Percentiles rank a stretch among this genome's conserved stretches.
phyloP scores from a whole-genome alignment of 2,797 vertebrate species.

The Choloepus didactylus region DNA sequence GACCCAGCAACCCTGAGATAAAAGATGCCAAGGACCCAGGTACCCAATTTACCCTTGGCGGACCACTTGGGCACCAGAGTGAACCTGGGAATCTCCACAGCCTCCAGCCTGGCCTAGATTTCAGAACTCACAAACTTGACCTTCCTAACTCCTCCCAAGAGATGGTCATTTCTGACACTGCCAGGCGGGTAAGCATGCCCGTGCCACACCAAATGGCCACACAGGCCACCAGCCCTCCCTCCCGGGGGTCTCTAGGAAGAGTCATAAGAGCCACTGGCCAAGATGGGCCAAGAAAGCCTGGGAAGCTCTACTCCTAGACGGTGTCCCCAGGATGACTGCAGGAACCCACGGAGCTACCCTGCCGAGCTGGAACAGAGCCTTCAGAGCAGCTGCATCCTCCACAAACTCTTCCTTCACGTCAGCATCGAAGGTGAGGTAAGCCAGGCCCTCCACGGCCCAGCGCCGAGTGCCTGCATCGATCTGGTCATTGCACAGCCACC shows the following conservation, averaged over 20 bases:
- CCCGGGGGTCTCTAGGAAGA: not conserved
- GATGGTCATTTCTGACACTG: not conserved
- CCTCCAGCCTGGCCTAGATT: not conserved
- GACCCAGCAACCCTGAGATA: not conserved
- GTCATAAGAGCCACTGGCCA: not conserved
- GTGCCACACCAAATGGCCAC: accelerated
- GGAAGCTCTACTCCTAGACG: not conserved
- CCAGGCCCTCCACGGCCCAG: slow-evolving; percentile 98
- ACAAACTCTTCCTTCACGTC: slow-evolving; percentile 98
- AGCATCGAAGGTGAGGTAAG: slow-evolving; percentile 98
- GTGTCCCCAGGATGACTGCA: not conserved
- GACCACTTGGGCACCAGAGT: not conserved
- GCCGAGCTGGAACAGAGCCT: slow-evolving; percentile 96
- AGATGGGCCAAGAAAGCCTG: not conserved
- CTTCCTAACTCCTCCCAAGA: not conserved
- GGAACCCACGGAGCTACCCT: slow-evolving; percentile 88
- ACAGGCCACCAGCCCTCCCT: too few relatives aligned
- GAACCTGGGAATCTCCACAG: not conserved
- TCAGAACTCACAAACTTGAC: not conserved
- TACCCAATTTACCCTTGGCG: not conserved
- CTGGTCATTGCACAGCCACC: slow-evolving; percentile 96
- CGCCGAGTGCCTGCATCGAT: slow-evolving; percentile 93
- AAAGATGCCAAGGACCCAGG: too few relatives aligned
- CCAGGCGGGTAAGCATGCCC: not conserved
- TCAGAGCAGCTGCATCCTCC: slow-evolving; percentile 94